Evolutionary conservation across 2,797 vertebrate genomes (phyloP).

Genomic region (Enteromius anoplus): DNA sequence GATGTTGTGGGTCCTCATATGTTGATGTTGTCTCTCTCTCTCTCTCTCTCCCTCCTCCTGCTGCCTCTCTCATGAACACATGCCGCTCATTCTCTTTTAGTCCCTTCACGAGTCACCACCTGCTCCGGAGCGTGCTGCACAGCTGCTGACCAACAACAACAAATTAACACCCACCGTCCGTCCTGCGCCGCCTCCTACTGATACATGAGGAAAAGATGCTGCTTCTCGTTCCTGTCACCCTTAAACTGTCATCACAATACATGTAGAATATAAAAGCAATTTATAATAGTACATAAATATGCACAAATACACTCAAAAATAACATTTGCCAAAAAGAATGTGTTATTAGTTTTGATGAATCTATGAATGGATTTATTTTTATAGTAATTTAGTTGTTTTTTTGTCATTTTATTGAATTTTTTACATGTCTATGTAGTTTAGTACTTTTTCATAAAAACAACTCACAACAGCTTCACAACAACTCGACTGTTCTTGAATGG

Average conservation of each 20-base stretch:
- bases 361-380: not conserved
- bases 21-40: conserved; percentile 42
- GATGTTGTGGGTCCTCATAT: conserved; percentile 46
- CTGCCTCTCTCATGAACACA: conserved; percentile 72
- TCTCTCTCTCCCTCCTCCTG: conserved; percentile 57
- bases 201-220: conserved; percentile 4
- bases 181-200: conserved; percentile 47
- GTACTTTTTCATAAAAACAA: no score
- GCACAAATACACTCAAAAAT: not conserved
- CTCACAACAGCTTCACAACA: no score
- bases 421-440: no score
- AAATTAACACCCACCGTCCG: conserved; percentile 77
- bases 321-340: not conserved
- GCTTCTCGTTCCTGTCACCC: not conserved
- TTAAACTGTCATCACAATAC: not conserved
- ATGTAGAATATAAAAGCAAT: not conserved
- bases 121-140: conserved; percentile 81
- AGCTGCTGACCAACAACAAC: conserved; percentile 84
- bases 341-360: not conserved
- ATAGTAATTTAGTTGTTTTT: no score
- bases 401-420: no score
- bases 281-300: not conserved
- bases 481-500: no score
- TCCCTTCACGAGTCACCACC: conserved; percentile 81
- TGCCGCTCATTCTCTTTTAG: conserved; percentile 70